These are phyloP conservation scores for Oreohelix idahoensis DNA, from an alignment of 1,140 invertebrate species.

Conservation along the genomic window DNA sequence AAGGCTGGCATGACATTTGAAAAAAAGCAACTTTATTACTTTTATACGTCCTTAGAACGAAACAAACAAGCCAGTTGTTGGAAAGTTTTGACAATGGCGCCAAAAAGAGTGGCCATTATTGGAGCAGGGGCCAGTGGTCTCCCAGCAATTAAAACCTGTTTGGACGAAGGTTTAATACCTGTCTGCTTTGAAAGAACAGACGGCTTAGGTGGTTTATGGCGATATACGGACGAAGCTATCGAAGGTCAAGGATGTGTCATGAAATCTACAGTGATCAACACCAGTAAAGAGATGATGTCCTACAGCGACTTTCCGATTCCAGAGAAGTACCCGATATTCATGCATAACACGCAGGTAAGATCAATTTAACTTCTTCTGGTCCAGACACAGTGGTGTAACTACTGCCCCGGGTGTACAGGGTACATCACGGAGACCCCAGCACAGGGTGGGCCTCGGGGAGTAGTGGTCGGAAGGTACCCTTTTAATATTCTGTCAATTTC, in stretches of 20 bases:
- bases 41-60: too few species aligned
- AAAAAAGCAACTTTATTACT: too few species aligned
- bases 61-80: too few species aligned
- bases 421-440: too few species aligned
- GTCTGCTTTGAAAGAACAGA: constrained; percentile 71
- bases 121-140: constrained; percentile 23
- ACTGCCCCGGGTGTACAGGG: too few species aligned
- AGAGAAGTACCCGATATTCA: constrained; percentile 71
- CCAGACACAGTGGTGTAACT: too few species aligned
- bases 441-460: too few species aligned
- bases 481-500: too few species aligned
- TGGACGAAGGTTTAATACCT: constrained; percentile 70
- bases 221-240: constrained; percentile 46
- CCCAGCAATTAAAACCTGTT: constrained; percentile 46
- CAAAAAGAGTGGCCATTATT: constrained; percentile 10
- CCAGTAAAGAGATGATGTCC: constrained; percentile 76
- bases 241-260: constrained; percentile 54
- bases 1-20: too few species aligned
- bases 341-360: constrained; percentile 73
- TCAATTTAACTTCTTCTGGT: too few species aligned
- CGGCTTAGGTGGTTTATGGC: constrained; percentile 68
- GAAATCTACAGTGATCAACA: constrained; percentile 73
- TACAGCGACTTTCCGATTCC: constrained; percentile 76
- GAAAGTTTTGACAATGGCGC: too few species aligned
- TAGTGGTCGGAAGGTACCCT: too few species aligned